These are phyloP conservation scores for Bombus ignitus DNA, from an alignment of 1,140 invertebrate species.

Conservation along the genomic window DNA sequence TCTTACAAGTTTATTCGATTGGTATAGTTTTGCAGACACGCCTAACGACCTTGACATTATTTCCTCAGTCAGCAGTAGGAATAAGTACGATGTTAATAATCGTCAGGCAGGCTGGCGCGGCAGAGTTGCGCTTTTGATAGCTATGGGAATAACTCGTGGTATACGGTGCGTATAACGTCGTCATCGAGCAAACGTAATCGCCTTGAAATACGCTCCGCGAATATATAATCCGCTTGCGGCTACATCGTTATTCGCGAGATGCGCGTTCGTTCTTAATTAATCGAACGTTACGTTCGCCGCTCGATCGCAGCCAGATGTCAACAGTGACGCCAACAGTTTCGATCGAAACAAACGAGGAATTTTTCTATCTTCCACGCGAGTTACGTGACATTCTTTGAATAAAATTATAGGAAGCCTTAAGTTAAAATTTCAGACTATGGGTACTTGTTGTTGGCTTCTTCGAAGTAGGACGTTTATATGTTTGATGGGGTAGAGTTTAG, in stretches of 20 bases:
- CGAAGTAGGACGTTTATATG: no score
- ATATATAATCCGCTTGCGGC: slow-evolving; percentile 48
- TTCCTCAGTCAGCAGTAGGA: slow-evolving; percentile 14
- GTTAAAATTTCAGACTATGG: not conserved
- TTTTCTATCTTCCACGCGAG: not conserved
- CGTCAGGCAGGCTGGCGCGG: not conserved
- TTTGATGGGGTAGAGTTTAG: no score
- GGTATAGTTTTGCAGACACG: not conserved
- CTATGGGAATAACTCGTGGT: slow-evolving; percentile 45
- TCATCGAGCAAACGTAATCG: slow-evolving; percentile 61
- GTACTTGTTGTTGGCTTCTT: no score
- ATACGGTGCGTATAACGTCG: slow-evolving; percentile 39
- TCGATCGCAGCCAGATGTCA: not conserved
- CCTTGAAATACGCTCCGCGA: slow-evolving; percentile 48
- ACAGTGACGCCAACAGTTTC: not conserved
- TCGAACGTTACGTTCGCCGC: not conserved
- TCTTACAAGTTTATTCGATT: not conserved
- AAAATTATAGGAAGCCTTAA: not conserved
- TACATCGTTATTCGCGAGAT: slow-evolving; percentile 26
- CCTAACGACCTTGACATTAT: slow-evolving; percentile 59
- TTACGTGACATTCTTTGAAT: not conserved
- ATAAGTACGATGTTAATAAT: slow-evolving; percentile 41
- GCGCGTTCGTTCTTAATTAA: slow-evolving; percentile 33
- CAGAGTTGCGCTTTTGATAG: slow-evolving; percentile 40
- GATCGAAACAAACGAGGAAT: not conserved